Evolutionary conservation across 2,113 vertebrate species (phyloP).

Genomic region (Coturnix japonica): DNA sequence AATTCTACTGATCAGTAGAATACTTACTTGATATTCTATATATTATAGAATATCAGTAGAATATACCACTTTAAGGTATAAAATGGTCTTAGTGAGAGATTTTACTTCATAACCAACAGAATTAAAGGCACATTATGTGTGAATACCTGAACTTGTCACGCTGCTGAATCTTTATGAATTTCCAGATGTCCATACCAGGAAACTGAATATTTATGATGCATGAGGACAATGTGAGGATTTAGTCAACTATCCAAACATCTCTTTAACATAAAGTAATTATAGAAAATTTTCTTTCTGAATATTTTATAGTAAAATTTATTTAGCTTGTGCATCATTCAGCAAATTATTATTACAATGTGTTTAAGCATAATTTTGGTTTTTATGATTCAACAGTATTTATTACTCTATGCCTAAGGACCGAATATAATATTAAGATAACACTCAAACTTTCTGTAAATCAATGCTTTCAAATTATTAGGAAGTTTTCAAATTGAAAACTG

Average conservation of each 20-base stretch:
- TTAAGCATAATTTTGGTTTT: neutral
- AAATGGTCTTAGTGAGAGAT: neutral
- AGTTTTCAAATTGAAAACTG: too few species aligned
- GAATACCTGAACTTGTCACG: neutral
- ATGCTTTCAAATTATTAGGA: conserved; percentile 65
- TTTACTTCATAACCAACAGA: neutral
- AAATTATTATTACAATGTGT: neutral
- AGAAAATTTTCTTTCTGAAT: neutral
- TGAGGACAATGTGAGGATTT: too few species aligned
- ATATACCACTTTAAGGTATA: neutral
- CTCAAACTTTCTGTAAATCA: conserved; percentile 58
- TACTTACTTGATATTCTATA: too few species aligned
- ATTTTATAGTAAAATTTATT: neutral
- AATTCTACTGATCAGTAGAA: neutral
- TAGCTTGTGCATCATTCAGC: neutral
- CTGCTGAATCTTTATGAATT: neutral
- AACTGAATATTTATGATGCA: rapidly evolving
- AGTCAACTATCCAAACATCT: neutral
- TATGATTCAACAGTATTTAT: conserved; percentile 13
- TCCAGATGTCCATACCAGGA: rapidly evolving
- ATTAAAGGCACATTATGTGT: neutral
- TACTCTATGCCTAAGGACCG: conserved; percentile 40
- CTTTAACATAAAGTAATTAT: neutral
- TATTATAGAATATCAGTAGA: too few species aligned
- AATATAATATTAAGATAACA: conserved; percentile 14